Evolutionary conservation across 2,113 vertebrate species (phyloP).

Genomic region (Phalacrocorax aristotelis): DNA sequence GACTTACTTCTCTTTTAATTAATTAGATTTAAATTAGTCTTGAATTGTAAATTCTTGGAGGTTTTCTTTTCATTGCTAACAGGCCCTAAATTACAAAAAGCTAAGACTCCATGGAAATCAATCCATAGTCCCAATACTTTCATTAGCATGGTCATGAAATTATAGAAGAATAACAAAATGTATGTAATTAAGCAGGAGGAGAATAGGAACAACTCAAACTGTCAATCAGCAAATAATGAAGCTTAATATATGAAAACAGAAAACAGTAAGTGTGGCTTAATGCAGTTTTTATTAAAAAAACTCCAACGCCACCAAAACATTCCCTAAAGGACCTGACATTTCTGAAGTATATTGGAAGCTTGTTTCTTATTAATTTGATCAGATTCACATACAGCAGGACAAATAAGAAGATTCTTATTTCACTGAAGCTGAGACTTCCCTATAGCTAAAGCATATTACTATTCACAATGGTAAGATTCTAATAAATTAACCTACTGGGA

Average conservation of each 20-base stretch:
- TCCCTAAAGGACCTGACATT: conserved; percentile 61
- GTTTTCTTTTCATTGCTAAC: conserved; percentile 58
- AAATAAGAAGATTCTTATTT: conserved; percentile 60
- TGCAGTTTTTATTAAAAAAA: neutral
- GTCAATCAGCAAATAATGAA: conserved; percentile 69
- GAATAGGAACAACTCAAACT: conserved; percentile 56
- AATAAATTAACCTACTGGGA: neutral
- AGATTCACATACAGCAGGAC: conserved; percentile 57
- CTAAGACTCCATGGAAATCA: conserved; percentile 63
- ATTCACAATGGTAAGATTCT: neutral
- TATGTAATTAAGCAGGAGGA: conserved; percentile 67
- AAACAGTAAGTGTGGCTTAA: conserved; percentile 19
- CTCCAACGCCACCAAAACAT: neutral
- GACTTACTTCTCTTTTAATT: conserved; percentile 59
- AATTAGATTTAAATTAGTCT: conserved; percentile 75
- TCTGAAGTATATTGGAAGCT: conserved; percentile 65
- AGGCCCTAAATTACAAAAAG: conserved; percentile 67
- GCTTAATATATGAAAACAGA: conserved; percentile 45
- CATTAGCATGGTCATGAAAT: conserved; percentile 67
- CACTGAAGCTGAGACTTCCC: conserved; percentile 59
- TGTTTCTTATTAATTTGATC: conserved; percentile 75
- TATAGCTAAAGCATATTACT: neutral
- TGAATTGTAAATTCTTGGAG: conserved; percentile 67
- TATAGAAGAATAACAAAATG: conserved; percentile 63
- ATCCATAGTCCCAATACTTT: conserved; percentile 64